phyloP scores from a whole-genome alignment of 2,113 vertebrate species.

The Maccullochella peelii region DNA sequence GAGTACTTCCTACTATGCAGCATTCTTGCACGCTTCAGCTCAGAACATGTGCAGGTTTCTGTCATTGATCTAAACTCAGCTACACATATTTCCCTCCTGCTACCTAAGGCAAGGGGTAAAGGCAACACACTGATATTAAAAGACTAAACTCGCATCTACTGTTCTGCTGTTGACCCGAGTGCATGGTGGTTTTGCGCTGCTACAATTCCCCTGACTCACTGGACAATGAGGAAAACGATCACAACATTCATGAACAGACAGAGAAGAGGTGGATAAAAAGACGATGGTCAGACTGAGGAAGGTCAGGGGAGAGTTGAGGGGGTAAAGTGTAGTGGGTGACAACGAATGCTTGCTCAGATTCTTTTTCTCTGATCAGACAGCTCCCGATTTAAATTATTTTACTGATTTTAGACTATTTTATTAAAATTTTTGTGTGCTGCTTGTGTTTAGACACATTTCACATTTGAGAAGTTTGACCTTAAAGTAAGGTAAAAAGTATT shows the following conservation, averaged over 20 bases:
- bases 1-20: not conserved
- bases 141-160: not conserved
- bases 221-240: conserved; percentile 1
- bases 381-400: not conserved
- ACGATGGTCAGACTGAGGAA: not conserved
- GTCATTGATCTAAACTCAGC: conserved; percentile 12
- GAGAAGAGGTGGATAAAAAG: not conserved
- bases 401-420: not conserved
- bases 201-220: not conserved
- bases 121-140: conserved; percentile 9
- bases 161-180: too few species aligned
- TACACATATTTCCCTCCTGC: not conserved
- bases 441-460: not conserved
- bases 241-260: not conserved
- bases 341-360: not conserved
- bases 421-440: not conserved
- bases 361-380: not conserved
- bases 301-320: not conserved
- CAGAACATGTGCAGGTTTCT: conserved; percentile 11
- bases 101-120: conserved; percentile 11
- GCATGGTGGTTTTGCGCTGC: too few species aligned
- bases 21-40: not conserved
- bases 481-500: not conserved
- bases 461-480: not conserved
- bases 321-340: not conserved